Percentiles rank a stretch among this genome's conserved stretches.
These are phyloP conservation scores for Acromyrmex echinatior DNA, from an alignment of 1,140 invertebrate species.

Conservation along the genomic window DNA sequence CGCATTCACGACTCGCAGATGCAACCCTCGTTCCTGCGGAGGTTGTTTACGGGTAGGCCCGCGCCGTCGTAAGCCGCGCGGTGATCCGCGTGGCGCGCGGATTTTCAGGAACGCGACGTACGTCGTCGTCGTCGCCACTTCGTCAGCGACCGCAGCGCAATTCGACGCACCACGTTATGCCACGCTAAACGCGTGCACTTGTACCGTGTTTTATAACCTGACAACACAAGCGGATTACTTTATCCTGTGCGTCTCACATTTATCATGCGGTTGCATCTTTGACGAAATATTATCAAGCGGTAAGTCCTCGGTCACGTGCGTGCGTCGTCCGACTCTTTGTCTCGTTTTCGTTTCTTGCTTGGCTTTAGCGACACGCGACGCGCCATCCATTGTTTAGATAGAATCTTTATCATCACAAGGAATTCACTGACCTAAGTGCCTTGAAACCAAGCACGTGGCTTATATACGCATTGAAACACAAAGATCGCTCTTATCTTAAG, in stretches of 20 bases:
- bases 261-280: slow-evolving; percentile 77
- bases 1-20: not conserved
- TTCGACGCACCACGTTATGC: slow-evolving; percentile 42
- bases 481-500: not conserved
- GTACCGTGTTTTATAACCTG: slow-evolving; percentile 78
- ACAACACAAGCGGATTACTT: slow-evolving; percentile 62
- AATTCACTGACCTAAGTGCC: not conserved
- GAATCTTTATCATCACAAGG: not conserved
- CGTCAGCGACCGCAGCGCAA: slow-evolving; percentile 38
- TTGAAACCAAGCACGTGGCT: not conserved
- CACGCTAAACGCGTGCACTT: slow-evolving; percentile 45
- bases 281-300: slow-evolving; percentile 72
- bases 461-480: not conserved
- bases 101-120: slow-evolving; percentile 24
- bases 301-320: slow-evolving; percentile 21
- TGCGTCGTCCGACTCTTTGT: not conserved
- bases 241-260: slow-evolving; percentile 40
- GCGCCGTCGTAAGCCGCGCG: slow-evolving; percentile 32
- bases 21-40: not conserved
- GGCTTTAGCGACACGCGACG: not conserved
- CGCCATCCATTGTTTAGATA: slow-evolving; percentile 12
- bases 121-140: slow-evolving; percentile 21
- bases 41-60: slow-evolving; percentile 68
- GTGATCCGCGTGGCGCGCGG: slow-evolving; percentile 1
- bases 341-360: not conserved